phyloP scores from a whole-genome alignment of 2,888 invertebrate species.

The Chloroclysta siterata region DNA sequence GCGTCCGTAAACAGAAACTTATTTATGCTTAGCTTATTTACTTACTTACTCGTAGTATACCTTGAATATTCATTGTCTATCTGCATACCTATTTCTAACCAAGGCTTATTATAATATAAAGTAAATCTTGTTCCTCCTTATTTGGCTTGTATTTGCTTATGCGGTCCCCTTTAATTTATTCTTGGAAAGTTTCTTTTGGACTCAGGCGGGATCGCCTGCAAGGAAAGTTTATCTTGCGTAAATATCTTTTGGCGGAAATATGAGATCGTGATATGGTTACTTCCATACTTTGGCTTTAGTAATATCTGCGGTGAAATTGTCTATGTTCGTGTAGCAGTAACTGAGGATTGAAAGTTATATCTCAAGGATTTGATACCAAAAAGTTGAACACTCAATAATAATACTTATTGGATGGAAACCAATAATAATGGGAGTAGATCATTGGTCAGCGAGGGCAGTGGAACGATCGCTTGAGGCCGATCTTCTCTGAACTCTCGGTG shows the following conservation, averaged over 20 bases:
- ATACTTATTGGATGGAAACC: not conserved
- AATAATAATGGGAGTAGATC: slow-evolving; percentile 42
- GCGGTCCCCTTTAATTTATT: slow-evolving; percentile 57
- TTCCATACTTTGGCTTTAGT: slow-evolving; percentile 45
- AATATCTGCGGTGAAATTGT: slow-evolving; percentile 30
- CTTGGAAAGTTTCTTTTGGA: slow-evolving; percentile 52
- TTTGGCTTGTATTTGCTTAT: slow-evolving; percentile 55
- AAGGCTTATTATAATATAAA: slow-evolving; percentile 47
- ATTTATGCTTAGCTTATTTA: slow-evolving; percentile 33
- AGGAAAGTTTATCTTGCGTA: slow-evolving; percentile 56
- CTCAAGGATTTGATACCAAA: not conserved
- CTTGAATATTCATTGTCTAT: slow-evolving; percentile 48
- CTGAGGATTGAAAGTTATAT: slow-evolving; percentile 1
- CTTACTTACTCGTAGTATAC: slow-evolving; percentile 47
- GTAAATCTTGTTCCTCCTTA: slow-evolving; percentile 57
- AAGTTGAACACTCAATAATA: too few relatives aligned
- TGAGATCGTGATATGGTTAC: slow-evolving; percentile 46
- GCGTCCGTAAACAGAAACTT: too few relatives aligned
- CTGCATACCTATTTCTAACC: slow-evolving; percentile 7
- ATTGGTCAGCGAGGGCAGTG: slow-evolving; percentile 62
- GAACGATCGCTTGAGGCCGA: slow-evolving; percentile 50
- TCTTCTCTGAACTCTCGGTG: slow-evolving; percentile 41
- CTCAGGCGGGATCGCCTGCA: slow-evolving; percentile 45
- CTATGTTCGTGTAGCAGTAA: not conserved
- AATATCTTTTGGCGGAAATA: slow-evolving; percentile 52